phyloP scores from a whole-genome alignment of 1,140 invertebrate genomes.

The Conus betulinus region DNA sequence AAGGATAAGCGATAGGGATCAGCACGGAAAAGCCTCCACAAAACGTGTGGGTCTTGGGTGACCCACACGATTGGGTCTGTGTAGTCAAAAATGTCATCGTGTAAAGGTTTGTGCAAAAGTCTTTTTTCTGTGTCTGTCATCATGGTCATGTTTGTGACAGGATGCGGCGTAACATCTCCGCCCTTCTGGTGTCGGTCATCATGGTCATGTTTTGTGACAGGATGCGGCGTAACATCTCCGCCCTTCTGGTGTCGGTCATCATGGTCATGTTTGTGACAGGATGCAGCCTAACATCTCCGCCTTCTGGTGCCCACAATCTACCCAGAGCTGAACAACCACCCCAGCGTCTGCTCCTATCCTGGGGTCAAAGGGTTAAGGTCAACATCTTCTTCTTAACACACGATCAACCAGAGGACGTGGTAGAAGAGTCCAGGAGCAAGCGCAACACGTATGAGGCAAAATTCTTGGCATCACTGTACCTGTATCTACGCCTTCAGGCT shows the following conservation, averaged over 20 bases:
- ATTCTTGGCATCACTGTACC: slow-evolving; percentile 62
- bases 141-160: neutral
- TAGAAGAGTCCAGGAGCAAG: slow-evolving; percentile 68
- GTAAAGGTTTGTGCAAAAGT: neutral
- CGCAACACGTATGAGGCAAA: slow-evolving; percentile 69
- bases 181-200: slow-evolving; percentile 70
- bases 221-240: slow-evolving; percentile 29
- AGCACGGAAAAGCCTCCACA: no score
- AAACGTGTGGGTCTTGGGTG: no score
- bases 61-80: no score
- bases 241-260: slow-evolving; percentile 53
- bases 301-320: slow-evolving; percentile 74
- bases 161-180: slow-evolving; percentile 29
- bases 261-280: slow-evolving; percentile 2
- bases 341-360: slow-evolving; percentile 64
- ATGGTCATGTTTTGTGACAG: neutral
- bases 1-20: no score
- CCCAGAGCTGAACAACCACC: slow-evolving; percentile 66
- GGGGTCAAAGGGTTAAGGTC: slow-evolving; percentile 69
- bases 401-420: slow-evolving; percentile 55
- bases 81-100: no score
- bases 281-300: slow-evolving; percentile 69
- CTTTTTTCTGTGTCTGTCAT: neutral
- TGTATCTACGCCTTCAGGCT: slow-evolving; percentile 72
- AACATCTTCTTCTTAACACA: slow-evolving; percentile 75